Percentiles rank a stretch among this genome's conserved stretches.
Evolutionary conservation across 2,888 invertebrate genomes (phyloP).

Genomic region (Eilema depressum): DNA sequence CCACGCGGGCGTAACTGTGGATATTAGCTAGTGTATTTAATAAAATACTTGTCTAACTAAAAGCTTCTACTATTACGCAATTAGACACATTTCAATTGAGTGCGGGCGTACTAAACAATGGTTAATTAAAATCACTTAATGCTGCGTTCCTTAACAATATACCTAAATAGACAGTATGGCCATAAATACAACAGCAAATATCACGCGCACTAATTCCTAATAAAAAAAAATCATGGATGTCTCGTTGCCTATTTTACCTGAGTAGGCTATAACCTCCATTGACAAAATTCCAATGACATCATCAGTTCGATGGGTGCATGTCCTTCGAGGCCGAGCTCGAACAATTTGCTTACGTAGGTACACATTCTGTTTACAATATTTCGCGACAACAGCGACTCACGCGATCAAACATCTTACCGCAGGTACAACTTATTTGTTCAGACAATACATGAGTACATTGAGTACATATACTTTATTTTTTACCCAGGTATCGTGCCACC

Average conservation of each 20-base stretch:
- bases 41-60: neutral
- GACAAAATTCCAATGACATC: too few relatives aligned
- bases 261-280: too few relatives aligned
- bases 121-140: constrained; percentile 39
- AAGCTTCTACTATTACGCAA: neutral
- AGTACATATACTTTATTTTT: neutral
- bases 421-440: neutral
- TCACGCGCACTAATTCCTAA: too few relatives aligned
- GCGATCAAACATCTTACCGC: neutral
- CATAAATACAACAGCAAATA: neutral
- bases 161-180: neutral
- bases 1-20: too few relatives aligned
- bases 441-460: neutral
- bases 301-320: neutral
- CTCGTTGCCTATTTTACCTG: too few relatives aligned
- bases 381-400: too few relatives aligned
- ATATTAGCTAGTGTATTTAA: neutral
- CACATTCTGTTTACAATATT: neutral
- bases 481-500: constrained; percentile 90
- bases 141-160: neutral
- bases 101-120: constrained; percentile 28
- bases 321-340: neutral
- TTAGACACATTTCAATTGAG: constrained; percentile 10
- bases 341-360: neutral
- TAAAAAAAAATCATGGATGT: too few relatives aligned